Conservation (phyloP, 2,888 invertebrate genomes). For the Hypsopygia costalis region DNA sequence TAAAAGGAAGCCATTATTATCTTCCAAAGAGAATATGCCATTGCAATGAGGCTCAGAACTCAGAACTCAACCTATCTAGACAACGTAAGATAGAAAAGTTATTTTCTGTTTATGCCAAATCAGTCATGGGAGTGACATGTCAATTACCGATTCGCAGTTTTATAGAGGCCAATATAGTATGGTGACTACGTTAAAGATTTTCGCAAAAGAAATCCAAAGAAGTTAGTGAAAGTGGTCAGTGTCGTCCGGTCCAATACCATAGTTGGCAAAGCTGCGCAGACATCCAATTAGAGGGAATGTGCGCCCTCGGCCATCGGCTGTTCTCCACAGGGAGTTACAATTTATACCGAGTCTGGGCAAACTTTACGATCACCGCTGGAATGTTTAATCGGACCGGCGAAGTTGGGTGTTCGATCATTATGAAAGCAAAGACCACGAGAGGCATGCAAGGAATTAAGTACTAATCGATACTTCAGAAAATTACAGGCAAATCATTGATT, state of each 20-base stretch:
- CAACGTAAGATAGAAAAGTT: no score
- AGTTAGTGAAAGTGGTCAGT: constrained; percentile 63
- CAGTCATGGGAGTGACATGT: no score
- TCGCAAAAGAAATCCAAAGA: constrained; percentile 44
- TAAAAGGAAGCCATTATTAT: no score
- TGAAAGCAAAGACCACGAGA: constrained; percentile 4
- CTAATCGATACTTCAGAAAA: no score
- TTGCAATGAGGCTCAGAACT: no score
- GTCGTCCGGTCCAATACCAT: constrained; percentile 51
- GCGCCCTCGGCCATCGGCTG: constrained; percentile 45
- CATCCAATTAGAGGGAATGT: constrained; percentile 74
- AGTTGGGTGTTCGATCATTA: constrained; percentile 15
- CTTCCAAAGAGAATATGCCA: no score
- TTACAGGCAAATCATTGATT: no score
- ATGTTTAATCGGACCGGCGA: constrained; percentile 13
- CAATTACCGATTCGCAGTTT: no score
- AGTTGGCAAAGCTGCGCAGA: constrained; percentile 51
- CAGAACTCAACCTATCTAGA: no score
- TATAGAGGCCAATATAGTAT: background rate
- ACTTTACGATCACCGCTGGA: constrained; percentile 17
- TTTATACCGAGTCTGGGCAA: constrained; percentile 30
- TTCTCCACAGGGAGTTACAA: constrained; percentile 55
- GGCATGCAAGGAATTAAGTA: constrained; percentile 5
- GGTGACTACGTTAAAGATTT: constrained; percentile 5
- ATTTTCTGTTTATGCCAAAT: no score